A percentile compares a stretch with the other conserved stretches of the same genome.
phyloP scores from a whole-genome alignment of 2,888 invertebrate species.

The Hypomecis punctinalis region DNA sequence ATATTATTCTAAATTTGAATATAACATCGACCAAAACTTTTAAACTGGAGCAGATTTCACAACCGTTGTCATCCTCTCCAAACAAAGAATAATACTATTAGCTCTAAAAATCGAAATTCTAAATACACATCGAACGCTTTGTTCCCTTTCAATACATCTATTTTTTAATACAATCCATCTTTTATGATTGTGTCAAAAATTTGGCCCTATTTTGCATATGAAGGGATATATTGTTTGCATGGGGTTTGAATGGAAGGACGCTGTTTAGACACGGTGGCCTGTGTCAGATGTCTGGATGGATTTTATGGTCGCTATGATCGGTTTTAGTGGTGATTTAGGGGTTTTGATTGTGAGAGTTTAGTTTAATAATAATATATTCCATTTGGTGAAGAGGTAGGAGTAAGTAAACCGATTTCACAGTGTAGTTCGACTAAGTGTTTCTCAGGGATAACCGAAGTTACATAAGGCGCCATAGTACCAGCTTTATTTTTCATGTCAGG shows the following conservation, averaged over 20 bases:
- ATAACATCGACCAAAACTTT: not conserved
- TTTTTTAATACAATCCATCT: conserved; percentile 74
- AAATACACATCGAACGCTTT: conserved; percentile 42
- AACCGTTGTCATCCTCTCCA: conserved; percentile 19
- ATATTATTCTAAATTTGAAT: not conserved
- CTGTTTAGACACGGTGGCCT: conserved; percentile 35
- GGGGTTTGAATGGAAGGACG: conserved; percentile 25
- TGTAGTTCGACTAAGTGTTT: too few relatives aligned
- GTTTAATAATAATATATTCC: not conserved
- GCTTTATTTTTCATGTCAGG: too few relatives aligned
- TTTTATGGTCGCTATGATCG: conserved; percentile 34
- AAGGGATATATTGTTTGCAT: conserved; percentile 60
- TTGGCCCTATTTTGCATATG: conserved; percentile 78
- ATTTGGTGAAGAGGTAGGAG: too few relatives aligned
- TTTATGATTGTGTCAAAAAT: conserved; percentile 77
- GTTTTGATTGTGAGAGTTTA: not conserved
- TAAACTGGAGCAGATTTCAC: conserved; percentile 21
- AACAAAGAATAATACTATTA: conserved; percentile 36
- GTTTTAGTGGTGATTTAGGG: conserved; percentile 25
- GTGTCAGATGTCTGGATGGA: conserved; percentile 33
- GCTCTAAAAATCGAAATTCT: conserved; percentile 45
- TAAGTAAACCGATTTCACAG: too few relatives aligned
- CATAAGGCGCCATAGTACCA: too few relatives aligned
- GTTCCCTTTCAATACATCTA: conserved; percentile 44
- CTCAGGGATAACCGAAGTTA: too few relatives aligned